A percentile compares a stretch with the other conserved stretches of the same genome.
Evolutionary conservation across 2,113 vertebrate species (phyloP).

Genomic region (human): DNA sequence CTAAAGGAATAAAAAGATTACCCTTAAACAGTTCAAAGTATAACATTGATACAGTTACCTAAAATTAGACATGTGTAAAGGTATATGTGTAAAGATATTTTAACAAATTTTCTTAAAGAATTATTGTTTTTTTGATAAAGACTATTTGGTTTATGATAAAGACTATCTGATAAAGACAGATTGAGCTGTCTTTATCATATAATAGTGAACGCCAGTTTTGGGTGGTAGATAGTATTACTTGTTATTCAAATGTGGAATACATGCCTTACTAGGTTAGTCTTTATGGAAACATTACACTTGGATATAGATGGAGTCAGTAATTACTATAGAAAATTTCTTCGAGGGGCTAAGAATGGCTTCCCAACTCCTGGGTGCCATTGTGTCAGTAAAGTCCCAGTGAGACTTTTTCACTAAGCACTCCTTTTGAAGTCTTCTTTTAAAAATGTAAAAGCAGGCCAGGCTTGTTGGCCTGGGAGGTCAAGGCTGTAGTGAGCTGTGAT

Average conservation of each 20-base stretch:
- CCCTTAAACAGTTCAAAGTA: background rate
- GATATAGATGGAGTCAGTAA: background rate
- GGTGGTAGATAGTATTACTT: background rate
- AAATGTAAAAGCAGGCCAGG: background rate
- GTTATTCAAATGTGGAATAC: background rate
- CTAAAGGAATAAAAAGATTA: background rate
- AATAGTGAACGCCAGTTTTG: background rate
- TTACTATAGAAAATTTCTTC: background rate
- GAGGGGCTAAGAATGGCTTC: background rate
- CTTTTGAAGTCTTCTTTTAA: background rate
- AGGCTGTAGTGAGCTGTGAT: background rate
- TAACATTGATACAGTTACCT: background rate
- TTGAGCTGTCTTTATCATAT: background rate
- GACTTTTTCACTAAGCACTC: background rate
- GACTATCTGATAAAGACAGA: background rate
- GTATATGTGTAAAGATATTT: background rate
- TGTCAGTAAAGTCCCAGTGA: background rate
- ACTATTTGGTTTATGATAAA: background rate
- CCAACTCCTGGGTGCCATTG: background rate
- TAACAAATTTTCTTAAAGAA: background rate
- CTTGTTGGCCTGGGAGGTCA: background rate
- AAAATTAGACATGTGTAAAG: background rate
- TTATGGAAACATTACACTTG: background rate
- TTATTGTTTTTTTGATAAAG: constrained; percentile 6
- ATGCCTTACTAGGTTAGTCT: background rate